phyloP scores from a whole-genome alignment of 2,888 invertebrate genomes.

The Rotaria sp. region DNA sequence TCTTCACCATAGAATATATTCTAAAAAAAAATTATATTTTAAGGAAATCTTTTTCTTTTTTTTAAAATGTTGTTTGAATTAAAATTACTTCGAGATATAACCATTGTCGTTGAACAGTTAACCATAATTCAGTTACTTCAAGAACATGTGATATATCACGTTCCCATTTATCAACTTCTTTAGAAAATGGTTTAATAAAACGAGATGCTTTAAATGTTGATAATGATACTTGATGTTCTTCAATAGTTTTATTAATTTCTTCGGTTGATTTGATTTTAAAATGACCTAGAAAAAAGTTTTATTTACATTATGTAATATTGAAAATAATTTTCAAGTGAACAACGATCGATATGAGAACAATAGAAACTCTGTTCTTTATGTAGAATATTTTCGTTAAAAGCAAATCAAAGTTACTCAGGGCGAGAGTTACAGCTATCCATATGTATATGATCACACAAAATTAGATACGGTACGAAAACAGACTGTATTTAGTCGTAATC shows the following conservation, averaged over 20 bases:
- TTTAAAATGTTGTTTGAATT: background rate
- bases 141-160: constrained; percentile 71
- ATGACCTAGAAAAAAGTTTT: constrained; percentile 59
- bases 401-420: no score
- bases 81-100: constrained; percentile 65
- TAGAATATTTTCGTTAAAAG: no score
- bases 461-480: no score
- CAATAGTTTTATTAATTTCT: constrained; percentile 70
- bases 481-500: no score
- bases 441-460: no score
- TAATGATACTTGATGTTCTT: constrained; percentile 75
- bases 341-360: no score
- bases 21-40: constrained; percentile 47
- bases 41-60: constrained; percentile 48
- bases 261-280: constrained; percentile 59
- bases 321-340: no score
- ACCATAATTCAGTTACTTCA: constrained; percentile 71
- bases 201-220: constrained; percentile 77
- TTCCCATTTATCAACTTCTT: constrained; percentile 78
- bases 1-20: constrained; percentile 81
- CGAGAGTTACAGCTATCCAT: no score
- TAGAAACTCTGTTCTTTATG: no score
- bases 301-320: no score
- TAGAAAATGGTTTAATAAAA: constrained; percentile 73
- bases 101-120: constrained; percentile 77